These are phyloP conservation scores for Oophaga sylvatica DNA, from an alignment of 2,797 vertebrate species.

Conservation along the genomic window DNA sequence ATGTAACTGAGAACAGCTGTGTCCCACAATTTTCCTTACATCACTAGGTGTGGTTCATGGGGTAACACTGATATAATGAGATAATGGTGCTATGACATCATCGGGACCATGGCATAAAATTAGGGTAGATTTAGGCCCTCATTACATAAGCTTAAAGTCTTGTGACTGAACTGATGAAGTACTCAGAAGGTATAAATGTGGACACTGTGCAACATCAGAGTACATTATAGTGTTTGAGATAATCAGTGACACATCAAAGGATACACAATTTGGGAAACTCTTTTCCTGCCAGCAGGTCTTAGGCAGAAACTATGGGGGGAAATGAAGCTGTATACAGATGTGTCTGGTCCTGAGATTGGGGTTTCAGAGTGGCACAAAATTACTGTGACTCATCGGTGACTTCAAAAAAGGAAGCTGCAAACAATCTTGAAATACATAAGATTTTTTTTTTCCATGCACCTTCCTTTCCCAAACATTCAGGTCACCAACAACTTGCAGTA, in stretches of 20 bases:
- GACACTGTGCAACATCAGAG: background rate
- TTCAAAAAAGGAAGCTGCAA: background rate
- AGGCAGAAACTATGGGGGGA: background rate
- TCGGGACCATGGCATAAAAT: background rate
- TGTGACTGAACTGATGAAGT: background rate
- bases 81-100: background rate
- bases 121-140: background rate
- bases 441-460: too few relatives aligned
- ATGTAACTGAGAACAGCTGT: slow-evolving; percentile 43
- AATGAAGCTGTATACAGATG: background rate
- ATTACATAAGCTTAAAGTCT: background rate
- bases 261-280: too few relatives aligned
- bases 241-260: too few relatives aligned
- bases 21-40: slow-evolving; percentile 10
- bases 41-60: slow-evolving; percentile 15
- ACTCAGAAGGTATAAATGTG: background rate
- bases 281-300: too few relatives aligned
- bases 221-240: background rate
- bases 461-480: background rate
- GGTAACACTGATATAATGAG: background rate
- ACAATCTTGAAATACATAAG: background rate
- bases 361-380: background rate
- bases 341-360: background rate
- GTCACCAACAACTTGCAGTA: background rate
- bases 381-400: background rate